Percentiles rank a stretch among this genome's conserved stretches.
Conservation (phyloP, 35 echinoderm and acorn worm species). For the Ophiothrix spiculata region DNA sequence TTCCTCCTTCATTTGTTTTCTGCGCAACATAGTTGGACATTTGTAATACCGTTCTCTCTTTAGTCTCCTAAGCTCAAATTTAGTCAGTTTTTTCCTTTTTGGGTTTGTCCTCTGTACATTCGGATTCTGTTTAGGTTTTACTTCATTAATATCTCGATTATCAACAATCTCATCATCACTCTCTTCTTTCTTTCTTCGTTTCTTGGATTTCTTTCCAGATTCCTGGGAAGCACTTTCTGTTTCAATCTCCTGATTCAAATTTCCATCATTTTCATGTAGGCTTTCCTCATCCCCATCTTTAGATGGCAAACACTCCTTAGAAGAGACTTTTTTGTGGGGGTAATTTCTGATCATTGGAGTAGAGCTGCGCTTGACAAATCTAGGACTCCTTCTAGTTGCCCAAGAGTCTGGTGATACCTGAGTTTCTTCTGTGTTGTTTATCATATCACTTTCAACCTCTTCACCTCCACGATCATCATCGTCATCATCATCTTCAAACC, state of each 20-base stretch:
- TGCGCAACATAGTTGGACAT: not conserved
- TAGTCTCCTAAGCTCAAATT: not conserved
- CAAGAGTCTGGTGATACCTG: too few species aligned
- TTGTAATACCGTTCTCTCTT: not conserved
- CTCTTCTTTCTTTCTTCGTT: too few species aligned
- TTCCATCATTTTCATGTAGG: too few species aligned
- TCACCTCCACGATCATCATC: not conserved
- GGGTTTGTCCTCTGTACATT: not conserved
- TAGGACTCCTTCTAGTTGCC: not conserved
- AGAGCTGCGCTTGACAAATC: not conserved
- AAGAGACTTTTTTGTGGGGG: too few species aligned
- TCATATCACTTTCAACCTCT: not conserved
- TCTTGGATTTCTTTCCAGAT: too few species aligned
- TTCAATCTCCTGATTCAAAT: too few species aligned
- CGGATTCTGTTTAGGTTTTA: not conserved
- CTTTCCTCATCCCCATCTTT: too few species aligned
- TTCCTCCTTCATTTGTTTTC: not conserved
- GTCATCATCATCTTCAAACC: not conserved
- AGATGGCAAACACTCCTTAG: too few species aligned
- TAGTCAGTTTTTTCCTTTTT: not conserved
- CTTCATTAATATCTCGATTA: not conserved
- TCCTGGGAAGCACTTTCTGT: too few species aligned
- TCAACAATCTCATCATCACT: not conserved
- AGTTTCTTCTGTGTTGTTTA: too few species aligned
- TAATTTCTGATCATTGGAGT: not conserved